Evolutionary conservation across 2,888 invertebrate species (phyloP), one percentile per base, ranked within the genome.

Genomic region (Eupithecia subfuscata): DNA sequence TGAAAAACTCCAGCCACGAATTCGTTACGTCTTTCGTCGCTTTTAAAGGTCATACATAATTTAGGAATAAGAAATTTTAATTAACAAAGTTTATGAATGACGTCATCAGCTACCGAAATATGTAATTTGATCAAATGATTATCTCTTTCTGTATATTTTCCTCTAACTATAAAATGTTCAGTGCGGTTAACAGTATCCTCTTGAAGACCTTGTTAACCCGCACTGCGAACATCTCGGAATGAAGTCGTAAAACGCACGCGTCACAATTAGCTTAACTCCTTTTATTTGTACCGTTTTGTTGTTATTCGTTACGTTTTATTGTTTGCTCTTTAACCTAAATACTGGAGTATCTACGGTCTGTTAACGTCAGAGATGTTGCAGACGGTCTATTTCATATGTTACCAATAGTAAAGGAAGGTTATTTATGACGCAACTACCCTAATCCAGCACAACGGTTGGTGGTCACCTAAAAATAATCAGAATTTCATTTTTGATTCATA

Each of bases 311-410:
- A 68, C 78, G 81, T 82, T 88, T 86, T 87, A 86, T 87, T 85
- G 87, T 88, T 85, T 80, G 80, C 84, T 82, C 81, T 82, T 81
- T 88, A 90, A 91, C 90, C 91, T 87, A 90, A 80, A 87, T 88
- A 84, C 80, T 79, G 80, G 83, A 84, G 86, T 25, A 22, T 71
- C 79, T 84, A 81, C 86, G 88, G 82, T 77, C 69, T 74, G 45
- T 34, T 64, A 64, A 34, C 18, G 34, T 18, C 18, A 34, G 34
- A 64, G 64, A 64, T 34, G 64, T 30, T 64, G 34, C 52, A 25
- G 48, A 70, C 43, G 52, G 45, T 48, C 22, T 25, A 25, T 30
- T 69, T 25, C 52, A 34, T 34, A 30, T 30, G 63, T 64, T 63
- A 52, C 69, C n/a, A 45, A 85, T 86, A 83, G 3, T 67, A 67